A percentile compares a stretch with the other conserved stretches of the same genome.
These are phyloP conservation scores for Parascotia fuliginaria DNA, from an alignment of 2,888 invertebrate genomes.

Conservation along the genomic window DNA sequence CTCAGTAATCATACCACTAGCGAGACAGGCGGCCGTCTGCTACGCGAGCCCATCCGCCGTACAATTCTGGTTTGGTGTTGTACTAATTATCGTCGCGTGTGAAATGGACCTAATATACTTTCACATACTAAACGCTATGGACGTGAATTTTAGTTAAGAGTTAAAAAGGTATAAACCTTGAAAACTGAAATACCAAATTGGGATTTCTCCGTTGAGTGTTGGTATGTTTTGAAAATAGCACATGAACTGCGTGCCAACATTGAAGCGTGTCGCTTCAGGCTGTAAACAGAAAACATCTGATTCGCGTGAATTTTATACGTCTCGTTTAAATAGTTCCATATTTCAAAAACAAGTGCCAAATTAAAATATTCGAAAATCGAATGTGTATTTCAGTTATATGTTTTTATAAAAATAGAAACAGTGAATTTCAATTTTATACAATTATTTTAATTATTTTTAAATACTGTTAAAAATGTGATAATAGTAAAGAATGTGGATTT, in stretches of 20 bases:
- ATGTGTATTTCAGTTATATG: no score
- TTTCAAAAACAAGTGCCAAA: background rate
- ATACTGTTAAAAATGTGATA: no score
- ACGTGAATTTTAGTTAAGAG: constrained; percentile 18
- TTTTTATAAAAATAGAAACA: no score
- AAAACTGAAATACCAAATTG: constrained; percentile 27
- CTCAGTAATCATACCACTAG: constrained; percentile 72
- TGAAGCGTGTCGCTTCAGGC: constrained; percentile 26
- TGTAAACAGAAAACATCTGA: constrained; percentile 61
- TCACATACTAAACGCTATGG: constrained; percentile 48
- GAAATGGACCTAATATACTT: constrained; percentile 82
- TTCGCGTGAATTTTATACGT: constrained; percentile 14
- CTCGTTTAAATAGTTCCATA: background rate
- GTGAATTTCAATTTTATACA: no score
- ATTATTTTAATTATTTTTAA: no score
- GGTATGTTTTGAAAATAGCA: constrained; percentile 61
- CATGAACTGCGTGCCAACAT: constrained; percentile 49
- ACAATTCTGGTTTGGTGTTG: constrained; percentile 77
- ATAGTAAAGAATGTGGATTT: no score
- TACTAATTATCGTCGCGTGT: constrained; percentile 75
- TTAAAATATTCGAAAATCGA: no score
- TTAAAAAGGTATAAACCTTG: constrained; percentile 42
- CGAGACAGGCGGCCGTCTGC: constrained; percentile 61
- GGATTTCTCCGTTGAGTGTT: constrained; percentile 29
- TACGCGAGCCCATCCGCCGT: constrained; percentile 67